Base-by-base conservation (phyloP, 2,113 vertebrate genomes). In the Choloepus hoffmanni region DNA sequence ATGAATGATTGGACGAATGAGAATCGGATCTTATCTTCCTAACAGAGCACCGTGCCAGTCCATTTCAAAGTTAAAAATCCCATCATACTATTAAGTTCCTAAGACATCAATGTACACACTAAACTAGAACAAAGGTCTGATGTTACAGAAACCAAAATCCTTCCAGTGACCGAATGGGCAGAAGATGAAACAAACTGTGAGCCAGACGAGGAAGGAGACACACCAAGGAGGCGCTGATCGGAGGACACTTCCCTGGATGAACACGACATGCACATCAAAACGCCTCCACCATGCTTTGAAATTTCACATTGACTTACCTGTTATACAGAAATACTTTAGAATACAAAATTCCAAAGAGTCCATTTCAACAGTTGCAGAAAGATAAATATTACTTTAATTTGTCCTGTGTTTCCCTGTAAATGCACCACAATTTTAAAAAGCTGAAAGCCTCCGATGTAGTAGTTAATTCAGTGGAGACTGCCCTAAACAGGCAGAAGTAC, bases 81-180 rank as follows among this genome's bases (percentile, higher is more conserved):
- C 0, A 40, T 26, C 8, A 73, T 1, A n/a, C 82, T 53, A 78
- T 60, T 16, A 4, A 58, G 79, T 72, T 23, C 33, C 79, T 87
- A 24, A 88, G 95, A 97, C 92, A 85, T 60, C 89, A 30, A 36
- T 0, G 82, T 48, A 23, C 62, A 73, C 36, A 40, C 85, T 68
- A 70, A 95, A 94, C 43, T 58, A 73, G 60, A 94, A 87, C 65
- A 92, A 36, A 95, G 82, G 45, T 50, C 92, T 53, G 40, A 53
- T 58, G 63, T 16, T 77, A 72, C 4, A 86, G 93, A 89, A 89
- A 90, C 84, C 53, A 26, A 19, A 67, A 62, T 10, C 19, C 55
- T 30, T 0, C 6, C n/a, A 55, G 68, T 43, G 0, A 1, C 43
- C 48, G 91, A 85, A 60, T 67, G 65, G 92, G 81, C 5, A 76